Evolutionary conservation across 2,888 invertebrate genomes (phyloP), one percentile per base, ranked within the genome.

Genomic region (Cephalotes varians): DNA sequence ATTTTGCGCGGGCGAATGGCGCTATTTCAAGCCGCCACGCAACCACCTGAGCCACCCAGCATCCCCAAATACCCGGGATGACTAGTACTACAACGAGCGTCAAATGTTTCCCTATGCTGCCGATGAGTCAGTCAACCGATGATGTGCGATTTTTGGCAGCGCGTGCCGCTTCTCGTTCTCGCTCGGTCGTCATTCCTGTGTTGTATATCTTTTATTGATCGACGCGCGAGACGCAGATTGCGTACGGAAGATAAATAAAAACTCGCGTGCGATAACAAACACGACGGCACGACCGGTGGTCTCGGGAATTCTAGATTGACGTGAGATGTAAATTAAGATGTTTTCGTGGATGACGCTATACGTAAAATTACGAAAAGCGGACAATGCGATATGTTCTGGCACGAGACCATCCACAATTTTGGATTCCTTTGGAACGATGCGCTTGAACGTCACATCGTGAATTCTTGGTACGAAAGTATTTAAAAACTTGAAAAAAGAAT

Each of bases 21-120:
- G 88, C 91, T 94, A 94, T 94, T 94, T 93, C 89, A 86, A 89
- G 93, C 89, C 91, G 92, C 94, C 94, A 93, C 94, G 94, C 94
- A 94, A 94, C 94, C 94, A 94, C 94, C 94, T 94, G 94, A 94
- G 93, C 91, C 90, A 91, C 88, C 92, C 91, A 93, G 90, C 92
- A 92, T 93, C 93, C 93, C 93, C 93, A 92, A 94, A 94, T 93
- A 93, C 90, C 91, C 91, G 90, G 88, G 90, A 91, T 92, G 91
- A 93, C 90, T 93, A 85, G 85, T 90, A 81, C 83, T 90, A 81
- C 83, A 87, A 51, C 80, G 65, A 80, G 77, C 83, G 72, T 86
- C 62, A 82, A 79, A 79, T 81, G 58, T 81, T 76, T 71, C 79
- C 72, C 81, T 81, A 72, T 69, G 82, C 81, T 79, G 71, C 56